Percentiles rank a stretch among this genome's conserved stretches.
Conservation (phyloP, 1,140 invertebrate species). For the Palaemon carinicauda region DNA sequence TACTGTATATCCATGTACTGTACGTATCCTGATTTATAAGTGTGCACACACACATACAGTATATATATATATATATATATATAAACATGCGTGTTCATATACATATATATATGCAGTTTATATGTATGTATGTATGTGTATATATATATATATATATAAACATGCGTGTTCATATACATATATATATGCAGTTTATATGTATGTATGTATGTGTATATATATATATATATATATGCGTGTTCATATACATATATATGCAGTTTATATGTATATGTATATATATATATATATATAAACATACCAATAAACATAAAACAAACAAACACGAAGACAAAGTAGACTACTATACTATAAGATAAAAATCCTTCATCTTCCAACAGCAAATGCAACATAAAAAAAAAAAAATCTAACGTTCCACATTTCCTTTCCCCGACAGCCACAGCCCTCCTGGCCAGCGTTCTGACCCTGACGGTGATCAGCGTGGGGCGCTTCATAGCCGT, state of each 20-base stretch:
- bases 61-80: not conserved
- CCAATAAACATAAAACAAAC: not conserved
- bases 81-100: not conserved
- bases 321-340: too few species aligned
- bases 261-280: not conserved
- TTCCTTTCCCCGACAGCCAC: conserved; percentile 63
- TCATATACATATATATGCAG: not conserved
- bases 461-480: conserved; percentile 67
- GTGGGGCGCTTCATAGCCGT: conserved; percentile 68
- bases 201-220: not conserved
- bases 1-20: too few species aligned
- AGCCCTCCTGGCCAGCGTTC: conserved; percentile 66
- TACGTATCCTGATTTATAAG: too few species aligned
- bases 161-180: not conserved
- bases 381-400: not conserved
- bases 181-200: conserved; percentile 25
- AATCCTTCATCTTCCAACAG: too few species aligned
- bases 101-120: not conserved
- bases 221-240: not conserved
- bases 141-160: not conserved
- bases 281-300: not conserved
- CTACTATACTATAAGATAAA: too few species aligned
- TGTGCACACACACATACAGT: too few species aligned
- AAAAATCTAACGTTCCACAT: too few species aligned
- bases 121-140: not conserved